Base-by-base conservation (phyloP, 2,113 vertebrate genomes). In the Cairina moschata region DNA sequence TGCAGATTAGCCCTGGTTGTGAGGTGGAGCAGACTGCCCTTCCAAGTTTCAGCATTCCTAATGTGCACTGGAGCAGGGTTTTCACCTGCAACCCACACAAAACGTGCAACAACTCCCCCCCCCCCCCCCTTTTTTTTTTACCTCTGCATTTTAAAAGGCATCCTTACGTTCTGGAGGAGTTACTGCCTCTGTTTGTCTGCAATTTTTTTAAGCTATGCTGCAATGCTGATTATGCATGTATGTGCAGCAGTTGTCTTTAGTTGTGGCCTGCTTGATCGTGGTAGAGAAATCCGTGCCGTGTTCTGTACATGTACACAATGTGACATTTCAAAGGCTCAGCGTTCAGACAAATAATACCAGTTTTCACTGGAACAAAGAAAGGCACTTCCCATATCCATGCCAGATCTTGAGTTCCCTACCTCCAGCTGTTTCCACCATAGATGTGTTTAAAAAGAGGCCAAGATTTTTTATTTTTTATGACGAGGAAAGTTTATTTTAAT, bases 381-480 rank as follows among this genome's bases (percentile, higher is more conserved):
- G 93, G 93, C 96, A 96, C 92, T 97, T 97, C 96, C 93, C 91
- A 89, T 72, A 76, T 48, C 88, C 92, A 93, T 96, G 96, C 95
- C 93, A 96, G 94, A 96, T 97, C 92, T 95, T 96, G 88, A 93
- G 74, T 96, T 96, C 91, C 95, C 92, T 94, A 96, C 92, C 74
- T 94, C 95, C 95, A 95, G 95, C 96, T 96, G 95, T 94, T 96
- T 97, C 96, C 95, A 96, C 83, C 92, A 55, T 94, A 93, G 93
- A 83, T 95, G 83, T 95, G 93, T 96, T 96, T 94, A 85, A 91
- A 96, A 96, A 92, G 74, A 92, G 67, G 91, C 94, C 90, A 93
- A 93, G 82, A 20, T 14, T 72, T 86, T 78, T 88, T 66, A 11
- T 38, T 75, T 60, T 65, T 83, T n/a, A 78, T 90, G 86, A 95